Base-by-base conservation (phyloP, 1,140 invertebrate genomes). In the Dreissena polymorpha region DNA sequence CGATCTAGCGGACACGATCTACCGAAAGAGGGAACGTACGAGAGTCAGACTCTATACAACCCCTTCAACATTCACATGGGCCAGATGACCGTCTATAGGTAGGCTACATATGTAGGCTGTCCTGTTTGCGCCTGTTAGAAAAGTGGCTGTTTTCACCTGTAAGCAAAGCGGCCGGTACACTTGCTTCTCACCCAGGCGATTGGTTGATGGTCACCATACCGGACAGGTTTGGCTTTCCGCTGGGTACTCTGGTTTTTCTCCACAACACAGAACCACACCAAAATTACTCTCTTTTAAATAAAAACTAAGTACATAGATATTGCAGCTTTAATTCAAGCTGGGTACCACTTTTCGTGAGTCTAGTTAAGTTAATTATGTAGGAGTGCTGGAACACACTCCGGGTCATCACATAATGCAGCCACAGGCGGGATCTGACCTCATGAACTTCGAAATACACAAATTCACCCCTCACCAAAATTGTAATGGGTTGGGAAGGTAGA, bases 11-110 rank as follows among this genome's bases (percentile, higher is more conserved):
- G 84, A 25, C 83, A 91, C 63, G 83, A 90, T 12, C 79, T 86
- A 0, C 80, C 83, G 18, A 86, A 90, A 13, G 77, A 86, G 12
- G 80, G 83, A 14, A 89, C 85, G 3, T 90, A 89, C 68, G 79
- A 91, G 65, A 89, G 86, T 27, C 89, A 91, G 63, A 85, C 89
- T 18, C 86, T 86, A 1, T 93, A 92, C 74, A 91, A 93, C 84
- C 92, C 93, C 0, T 94, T 93, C 75, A 91, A 93, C 73, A 80
- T 94, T 0, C 92, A 93, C 51, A 94, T 94, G 94, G 94, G 94
- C 10, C 93, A 94, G 85, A 93, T 94, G 92, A 94, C 94, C 14
- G 89, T 94, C 0, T 94, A 94, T 89, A 91, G 94, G 88, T 92
- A 86, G 53, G 25, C 1, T 57, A 55, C 27, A 29, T 39, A 13